Evolutionary conservation across 1,140 invertebrate genomes (phyloP).

Genomic region (Diorhabda sublineata): DNA sequence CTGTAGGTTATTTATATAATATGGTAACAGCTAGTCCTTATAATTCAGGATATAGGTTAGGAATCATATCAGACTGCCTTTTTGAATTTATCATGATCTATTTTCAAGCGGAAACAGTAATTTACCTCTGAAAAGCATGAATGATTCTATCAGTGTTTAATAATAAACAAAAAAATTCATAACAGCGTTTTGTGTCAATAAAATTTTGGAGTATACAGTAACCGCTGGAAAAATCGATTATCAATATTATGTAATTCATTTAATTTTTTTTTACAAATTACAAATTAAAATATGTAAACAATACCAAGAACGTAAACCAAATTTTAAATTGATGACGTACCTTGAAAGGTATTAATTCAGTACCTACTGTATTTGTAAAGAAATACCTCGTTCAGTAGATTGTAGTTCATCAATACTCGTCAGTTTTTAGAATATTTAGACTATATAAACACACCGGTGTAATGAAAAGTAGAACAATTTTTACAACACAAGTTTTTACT

Average conservation of each 20-base stretch:
- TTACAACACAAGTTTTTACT: conserved; percentile 3
- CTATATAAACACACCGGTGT: not conserved
- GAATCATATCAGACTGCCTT: conserved; percentile 28
- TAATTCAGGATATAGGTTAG: conserved; percentile 20
- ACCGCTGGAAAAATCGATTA: too few relatives aligned
- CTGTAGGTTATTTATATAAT: conserved; percentile 23
- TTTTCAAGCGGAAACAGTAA: too few relatives aligned
- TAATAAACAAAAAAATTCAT: too few relatives aligned
- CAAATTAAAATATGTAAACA: not conserved
- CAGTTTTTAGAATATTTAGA: not conserved
- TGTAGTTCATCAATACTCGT: not conserved
- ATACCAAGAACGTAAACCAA: too few relatives aligned
- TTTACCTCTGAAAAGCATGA: too few relatives aligned
- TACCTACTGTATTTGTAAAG: not conserved
- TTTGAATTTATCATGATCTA: not conserved
- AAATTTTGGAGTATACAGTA: too few relatives aligned
- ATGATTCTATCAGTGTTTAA: too few relatives aligned
- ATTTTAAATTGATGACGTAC: not conserved
- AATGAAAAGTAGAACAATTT: conserved; percentile 1
- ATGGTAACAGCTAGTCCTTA: conserved; percentile 23
- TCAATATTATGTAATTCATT: not conserved
- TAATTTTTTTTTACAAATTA: not conserved
- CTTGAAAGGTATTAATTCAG: not conserved
- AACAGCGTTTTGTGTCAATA: too few relatives aligned
- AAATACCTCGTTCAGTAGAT: not conserved